Base-by-base conservation (phyloP, 2,113 vertebrate species). In the Aplodontia rufa region DNA sequence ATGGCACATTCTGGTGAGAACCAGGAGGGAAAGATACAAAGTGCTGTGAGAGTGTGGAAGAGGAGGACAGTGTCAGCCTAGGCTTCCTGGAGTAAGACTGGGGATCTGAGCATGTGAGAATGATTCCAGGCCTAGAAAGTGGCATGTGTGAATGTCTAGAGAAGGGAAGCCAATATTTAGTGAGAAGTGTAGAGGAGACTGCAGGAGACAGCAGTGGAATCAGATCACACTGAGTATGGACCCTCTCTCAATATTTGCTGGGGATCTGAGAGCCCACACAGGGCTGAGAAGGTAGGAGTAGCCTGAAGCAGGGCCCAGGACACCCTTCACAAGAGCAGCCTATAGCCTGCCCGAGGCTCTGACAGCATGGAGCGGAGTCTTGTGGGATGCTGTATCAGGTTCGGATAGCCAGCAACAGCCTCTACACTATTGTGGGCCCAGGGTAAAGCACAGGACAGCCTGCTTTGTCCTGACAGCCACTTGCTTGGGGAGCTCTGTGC, bases 101-200 rank as follows among this genome's bases (percentile, higher is more conserved):
- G n/a, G n/a, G n/a, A n/a, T n/a, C n/a, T n/a, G n/a, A n/a, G n/a
- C n/a, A n/a, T n/a, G n/a, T n/a, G n/a, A n/a, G n/a, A n/a, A n/a
- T n/a, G 14, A 19, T 0, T 26, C 7, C 53, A 12, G 37, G 5
- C 37, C n/a, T 17, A 1, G 37, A 16, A 24, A 26, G 37, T 26
- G 37, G 8, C 2, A 0, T 8, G 9, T 32, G 9, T 32, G 47
- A 42, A 12, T 11, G 13, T 64, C 35, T 17, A 17, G 58, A 75
- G 35, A 60, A n/a, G 76, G 81, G 58, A 42, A 60, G 87, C 81
- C 22, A 49, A 19, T 8, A 0, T 60, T 8, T 22, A 37, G 22
- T 7, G 8, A 60, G 24, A 40, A 42, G 79, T 24, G 3, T 58
- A 58, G 51, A 19, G 11, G 37, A 81, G n/a, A 5, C 55, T 40